Evolutionary conservation across 1,140 invertebrate genomes (phyloP), one percentile per base, ranked within the genome.

Genomic region (Danaus melanippus): DNA sequence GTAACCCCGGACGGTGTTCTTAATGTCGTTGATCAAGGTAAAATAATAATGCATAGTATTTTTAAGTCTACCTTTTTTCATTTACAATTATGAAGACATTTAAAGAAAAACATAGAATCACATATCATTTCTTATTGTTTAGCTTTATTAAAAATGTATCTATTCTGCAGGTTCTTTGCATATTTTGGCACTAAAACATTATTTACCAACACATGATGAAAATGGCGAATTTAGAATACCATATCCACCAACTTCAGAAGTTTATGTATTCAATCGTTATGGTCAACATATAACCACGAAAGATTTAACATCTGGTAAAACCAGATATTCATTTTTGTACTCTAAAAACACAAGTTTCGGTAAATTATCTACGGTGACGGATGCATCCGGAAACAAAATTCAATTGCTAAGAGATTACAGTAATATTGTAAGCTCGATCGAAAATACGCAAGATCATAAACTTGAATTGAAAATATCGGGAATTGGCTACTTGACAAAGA

Each of bases 301-400:
- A 78, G 96, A 98, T 82, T 88, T 98, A 43, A 94, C 96, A 42
- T 97, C 96, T 0, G 95, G 95, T 17, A 95, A 96, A 87, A 94
- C 93, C 0, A 91, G 96, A 69, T 98, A 98, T 79, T 95, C 95
- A 21, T 99, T 98, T 88, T 89, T 97, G 1, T 99, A 99, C 84
- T 97, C 94, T 12, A 98, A 98, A 76, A 98, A 98, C 71, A 98
- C 96, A 2, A 97, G 95, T 73, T 97, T 97, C 71, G 97, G 97
- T 0, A 96, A 97, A 79, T 87, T 99, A 12, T 96, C 93, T 1
- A 96, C 94, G 4, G 95, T 99, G 0, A 96, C 94, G 0, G 97
- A 98, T 83, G 94, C 93, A 48, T 95, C 95, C 10, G 95, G 95
- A 10, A 98, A 98, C 76, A 96, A 98, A 87, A 94, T 97, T 62